These are phyloP conservation scores for Leptopterna dolabrata DNA, from an alignment of 2,888 invertebrate genomes.

Conservation along the genomic window DNA sequence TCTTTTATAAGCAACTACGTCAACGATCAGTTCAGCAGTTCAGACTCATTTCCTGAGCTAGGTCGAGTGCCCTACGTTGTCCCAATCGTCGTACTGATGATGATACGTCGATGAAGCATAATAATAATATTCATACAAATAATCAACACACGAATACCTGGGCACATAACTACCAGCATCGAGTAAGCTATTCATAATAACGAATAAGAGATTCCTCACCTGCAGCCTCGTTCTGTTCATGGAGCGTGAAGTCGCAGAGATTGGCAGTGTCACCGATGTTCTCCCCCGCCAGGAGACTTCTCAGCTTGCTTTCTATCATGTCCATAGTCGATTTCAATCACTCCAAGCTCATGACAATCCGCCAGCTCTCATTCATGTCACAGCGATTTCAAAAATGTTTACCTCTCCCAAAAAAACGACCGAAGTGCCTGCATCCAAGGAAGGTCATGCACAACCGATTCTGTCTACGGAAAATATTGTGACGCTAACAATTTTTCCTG, in stretches of 20 bases:
- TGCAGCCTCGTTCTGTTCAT: constrained; percentile 85
- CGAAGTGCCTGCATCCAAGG: neutral
- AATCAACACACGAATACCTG: no score
- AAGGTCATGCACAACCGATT: neutral
- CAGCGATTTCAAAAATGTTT: constrained; percentile 38
- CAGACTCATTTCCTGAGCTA: no score
- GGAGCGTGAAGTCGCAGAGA: constrained; percentile 85
- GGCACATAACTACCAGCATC: no score
- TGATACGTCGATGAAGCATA: no score
- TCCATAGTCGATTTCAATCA: constrained; percentile 57
- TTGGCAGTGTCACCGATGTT: constrained; percentile 78
- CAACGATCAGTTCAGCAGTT: no score
- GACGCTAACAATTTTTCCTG: neutral
- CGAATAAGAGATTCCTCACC: constrained; percentile 66
- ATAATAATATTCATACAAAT: no score
- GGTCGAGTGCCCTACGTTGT: no score
- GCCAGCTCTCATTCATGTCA: neutral
- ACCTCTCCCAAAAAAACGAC: constrained; percentile 5
- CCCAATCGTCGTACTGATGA: no score
- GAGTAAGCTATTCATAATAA: no score
- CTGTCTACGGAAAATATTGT: neutral
- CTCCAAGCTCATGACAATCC: neutral
- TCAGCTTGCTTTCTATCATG: constrained; percentile 73
- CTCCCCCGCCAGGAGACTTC: constrained; percentile 75
- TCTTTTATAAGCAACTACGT: no score